Base-by-base conservation (phyloP, 2,113 vertebrate genomes). In the Crotalus viridis region DNA sequence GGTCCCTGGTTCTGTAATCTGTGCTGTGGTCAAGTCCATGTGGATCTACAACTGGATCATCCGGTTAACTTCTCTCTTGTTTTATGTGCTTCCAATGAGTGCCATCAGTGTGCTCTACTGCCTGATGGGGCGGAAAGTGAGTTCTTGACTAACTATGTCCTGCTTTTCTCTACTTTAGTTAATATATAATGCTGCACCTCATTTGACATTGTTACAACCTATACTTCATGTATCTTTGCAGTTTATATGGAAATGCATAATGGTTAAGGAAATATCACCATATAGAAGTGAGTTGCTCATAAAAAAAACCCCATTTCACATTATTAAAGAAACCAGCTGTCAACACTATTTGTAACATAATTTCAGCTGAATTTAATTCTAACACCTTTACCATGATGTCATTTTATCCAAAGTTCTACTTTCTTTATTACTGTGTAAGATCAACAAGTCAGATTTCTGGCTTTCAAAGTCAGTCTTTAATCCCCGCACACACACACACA, bases 41-140 rank as follows among this genome's bases (percentile, higher is more conserved):
- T 99, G 99, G 99, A 97, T 99, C 90, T 99, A 99, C 97, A 99
- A 99, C 95, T 97, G 98, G 5, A 98, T 98, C 69, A 98, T 99
- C 56, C 99, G 99, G 96, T 95, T 99, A 90, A 99, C 99, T 21
- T 98, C 98, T 0, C 86, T 99, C 88, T 97, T 99, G 28, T 99
- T 99, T 96, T 99, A 99, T 39, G 89, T 99, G 87, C 96, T 99
- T 85, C 99, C 99, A 89, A 99, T 99, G 99, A 95, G 97, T 85
- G 97, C 98, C 90, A 99, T 99, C 96, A 99, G 98, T 52, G 96
- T 98, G 89, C 98, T 99, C 46, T 99, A 99, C 97, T 98, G 97
- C 96, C 98, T 99, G 95, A 99, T 99, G 92, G 99, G 98, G 51
- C 96, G 99, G 89, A 96, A 96, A 96, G 98, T 98, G 97, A 98